phyloP scores from a whole-genome alignment of 2,888 invertebrate species.

The Cosmorhoe ocellata region DNA sequence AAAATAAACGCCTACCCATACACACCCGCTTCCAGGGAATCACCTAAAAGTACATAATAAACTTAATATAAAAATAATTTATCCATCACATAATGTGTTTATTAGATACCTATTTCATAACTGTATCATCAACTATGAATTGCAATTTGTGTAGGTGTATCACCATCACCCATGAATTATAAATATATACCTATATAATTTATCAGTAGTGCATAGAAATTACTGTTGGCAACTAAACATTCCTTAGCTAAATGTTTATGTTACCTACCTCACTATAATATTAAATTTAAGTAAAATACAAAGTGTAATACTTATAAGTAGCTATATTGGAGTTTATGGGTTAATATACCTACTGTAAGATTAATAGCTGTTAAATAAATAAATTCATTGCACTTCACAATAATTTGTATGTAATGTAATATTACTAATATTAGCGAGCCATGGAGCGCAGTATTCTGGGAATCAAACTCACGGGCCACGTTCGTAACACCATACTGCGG shows the following conservation, averaged over 20 bases:
- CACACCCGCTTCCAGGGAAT: conserved; percentile 16
- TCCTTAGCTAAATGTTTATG: background rate
- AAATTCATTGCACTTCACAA: conserved; percentile 23
- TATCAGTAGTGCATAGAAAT: too few relatives aligned
- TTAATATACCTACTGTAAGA: conserved; percentile 1
- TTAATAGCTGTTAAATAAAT: conserved; percentile 12
- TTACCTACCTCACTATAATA: background rate
- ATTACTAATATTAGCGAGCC: too few relatives aligned
- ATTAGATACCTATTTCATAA: too few relatives aligned
- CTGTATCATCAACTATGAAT: too few relatives aligned
- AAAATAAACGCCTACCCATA: conserved; percentile 43
- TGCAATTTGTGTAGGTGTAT: too few relatives aligned
- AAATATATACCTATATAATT: too few relatives aligned
- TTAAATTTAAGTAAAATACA: too few relatives aligned
- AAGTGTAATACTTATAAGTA: background rate
- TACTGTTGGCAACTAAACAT: background rate
- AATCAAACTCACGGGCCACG: too few relatives aligned
- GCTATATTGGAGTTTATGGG: conserved; percentile 5
- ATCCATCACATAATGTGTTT: too few relatives aligned
- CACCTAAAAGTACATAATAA: conserved; percentile 35
- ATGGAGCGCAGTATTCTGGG: too few relatives aligned
- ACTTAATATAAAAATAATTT: background rate
- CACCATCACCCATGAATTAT: too few relatives aligned
- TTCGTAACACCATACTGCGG: too few relatives aligned
- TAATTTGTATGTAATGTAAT: background rate